These are phyloP conservation scores for Proteles cristata DNA, from an alignment of 2,113 vertebrate genomes.

Conservation along the genomic window DNA sequence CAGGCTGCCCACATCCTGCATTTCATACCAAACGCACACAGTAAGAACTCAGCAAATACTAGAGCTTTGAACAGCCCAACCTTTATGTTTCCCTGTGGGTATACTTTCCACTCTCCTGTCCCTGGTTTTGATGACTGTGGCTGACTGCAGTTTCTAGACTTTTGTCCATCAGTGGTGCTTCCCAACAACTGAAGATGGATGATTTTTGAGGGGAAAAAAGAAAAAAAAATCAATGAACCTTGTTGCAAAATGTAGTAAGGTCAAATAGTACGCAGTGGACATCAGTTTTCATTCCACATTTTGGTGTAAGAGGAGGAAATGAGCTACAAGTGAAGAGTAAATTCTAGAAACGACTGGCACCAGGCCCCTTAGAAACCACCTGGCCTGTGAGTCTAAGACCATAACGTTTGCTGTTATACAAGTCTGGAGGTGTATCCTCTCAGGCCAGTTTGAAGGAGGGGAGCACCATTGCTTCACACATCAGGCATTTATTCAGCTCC, in stretches of 20 bases:
- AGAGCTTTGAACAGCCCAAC: not conserved
- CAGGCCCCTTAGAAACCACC: not conserved
- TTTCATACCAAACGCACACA: constrained; percentile 36
- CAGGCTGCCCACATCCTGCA: constrained; percentile 63
- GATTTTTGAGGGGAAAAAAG: not conserved
- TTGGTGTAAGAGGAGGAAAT: constrained; percentile 25
- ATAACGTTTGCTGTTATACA: not conserved
- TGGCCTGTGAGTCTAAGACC: not conserved
- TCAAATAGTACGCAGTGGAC: not conserved
- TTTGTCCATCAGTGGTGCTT: not conserved
- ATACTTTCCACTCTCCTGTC: not conserved
- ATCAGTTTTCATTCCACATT: not conserved
- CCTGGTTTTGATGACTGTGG: not conserved
- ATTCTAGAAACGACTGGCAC: constrained; percentile 17
- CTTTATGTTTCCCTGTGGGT: not conserved
- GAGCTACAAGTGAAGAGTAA: not conserved
- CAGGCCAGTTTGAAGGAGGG: not conserved
- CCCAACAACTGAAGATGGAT: not conserved
- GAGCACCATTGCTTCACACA: not conserved
- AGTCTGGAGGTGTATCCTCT: not conserved
- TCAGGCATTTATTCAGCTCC: not conserved
- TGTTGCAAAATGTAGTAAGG: constrained; percentile 17
- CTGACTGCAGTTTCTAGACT: not conserved
- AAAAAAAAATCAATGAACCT: not conserved
- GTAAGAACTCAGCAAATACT: not conserved